These are phyloP conservation scores for Herpailurus yagouaroundi DNA, from an alignment of 2,113 vertebrate species.

Conservation along the genomic window DNA sequence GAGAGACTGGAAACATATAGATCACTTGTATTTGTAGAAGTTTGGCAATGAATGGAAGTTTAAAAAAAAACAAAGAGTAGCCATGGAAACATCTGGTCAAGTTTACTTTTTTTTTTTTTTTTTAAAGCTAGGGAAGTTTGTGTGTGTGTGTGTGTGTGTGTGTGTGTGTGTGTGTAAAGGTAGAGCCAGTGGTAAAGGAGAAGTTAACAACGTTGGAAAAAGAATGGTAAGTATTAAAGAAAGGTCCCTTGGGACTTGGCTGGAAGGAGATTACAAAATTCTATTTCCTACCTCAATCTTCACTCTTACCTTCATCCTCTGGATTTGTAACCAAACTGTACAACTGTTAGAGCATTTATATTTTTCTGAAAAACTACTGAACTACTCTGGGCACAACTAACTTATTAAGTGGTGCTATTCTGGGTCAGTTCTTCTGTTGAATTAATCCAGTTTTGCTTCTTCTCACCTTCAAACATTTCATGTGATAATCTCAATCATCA, in stretches of 20 bases:
- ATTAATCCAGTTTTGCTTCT: conserved; percentile 12
- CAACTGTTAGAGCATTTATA: not conserved
- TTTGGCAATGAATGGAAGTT: not conserved
- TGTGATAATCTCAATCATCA: not conserved
- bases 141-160: not conserved
- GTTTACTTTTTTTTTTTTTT: not conserved
- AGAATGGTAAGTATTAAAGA: not conserved
- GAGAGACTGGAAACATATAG: not conserved
- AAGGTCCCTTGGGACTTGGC: not conserved
- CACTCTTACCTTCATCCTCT: not conserved
- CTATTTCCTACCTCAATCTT: not conserved
- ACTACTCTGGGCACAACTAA: not conserved
- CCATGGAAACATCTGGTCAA: not conserved
- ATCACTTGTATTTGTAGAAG: not conserved
- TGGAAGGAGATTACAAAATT: not conserved
- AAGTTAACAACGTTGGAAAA: not conserved
- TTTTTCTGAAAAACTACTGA: not conserved
- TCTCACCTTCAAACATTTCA: not conserved
- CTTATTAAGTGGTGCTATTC: not conserved
- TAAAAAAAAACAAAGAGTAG: not conserved
- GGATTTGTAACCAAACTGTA: not conserved
- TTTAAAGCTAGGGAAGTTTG: not conserved
- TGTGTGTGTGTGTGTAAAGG: not conserved
- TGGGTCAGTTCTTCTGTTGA: not conserved
- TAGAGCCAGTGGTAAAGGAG: not conserved